Evolutionary conservation across 35 echinoderm and acorn worm species (phyloP).

Genomic region (Ophioderma brevispina): DNA sequence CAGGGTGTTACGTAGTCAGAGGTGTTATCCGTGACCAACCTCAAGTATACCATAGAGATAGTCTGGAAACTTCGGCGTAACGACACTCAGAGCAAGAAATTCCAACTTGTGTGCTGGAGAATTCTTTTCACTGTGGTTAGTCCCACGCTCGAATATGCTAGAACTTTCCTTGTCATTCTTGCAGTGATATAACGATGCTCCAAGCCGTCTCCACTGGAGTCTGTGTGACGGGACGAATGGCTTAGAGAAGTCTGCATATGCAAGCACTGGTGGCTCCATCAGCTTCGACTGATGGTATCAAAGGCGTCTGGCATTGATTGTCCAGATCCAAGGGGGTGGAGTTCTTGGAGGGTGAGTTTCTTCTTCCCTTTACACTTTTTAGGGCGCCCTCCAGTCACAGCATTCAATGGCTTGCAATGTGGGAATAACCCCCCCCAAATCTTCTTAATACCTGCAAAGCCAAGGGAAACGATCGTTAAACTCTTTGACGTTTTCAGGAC

Average conservation of each 20-base stretch:
- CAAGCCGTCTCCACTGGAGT: constrained; percentile 30
- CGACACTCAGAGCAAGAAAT: constrained; percentile 52
- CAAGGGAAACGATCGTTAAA: constrained; percentile 6
- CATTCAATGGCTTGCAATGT: constrained; percentile 34
- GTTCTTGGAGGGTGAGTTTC: background rate
- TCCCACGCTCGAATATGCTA: constrained; percentile 49
- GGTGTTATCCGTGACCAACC: constrained; percentile 20
- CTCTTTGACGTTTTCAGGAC: constrained; percentile 14
- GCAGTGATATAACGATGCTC: constrained; percentile 26
- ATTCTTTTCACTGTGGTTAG: constrained; percentile 21
- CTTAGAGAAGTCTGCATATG: constrained; percentile 31
- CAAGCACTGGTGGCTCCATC: constrained; percentile 20
- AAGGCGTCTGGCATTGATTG: constrained; percentile 26
- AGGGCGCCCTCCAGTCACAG: background rate
- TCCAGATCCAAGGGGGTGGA: constrained; percentile 34
- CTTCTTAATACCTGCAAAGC: constrained; percentile 43
- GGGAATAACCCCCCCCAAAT: constrained; percentile 22
- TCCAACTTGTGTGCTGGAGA: constrained; percentile 72
- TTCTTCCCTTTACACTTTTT: background rate
- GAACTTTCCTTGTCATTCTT: constrained; percentile 35
- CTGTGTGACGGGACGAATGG: constrained; percentile 17
- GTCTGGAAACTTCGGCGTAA: constrained; percentile 38
- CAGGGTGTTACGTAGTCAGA: background rate
- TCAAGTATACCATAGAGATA: constrained; percentile 36
- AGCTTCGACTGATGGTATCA: constrained; percentile 6